A percentile compares a stretch with the other conserved stretches of the same genome.
Evolutionary conservation across 2,113 vertebrate genomes (phyloP).

Genomic region (Mugil cephalus): DNA sequence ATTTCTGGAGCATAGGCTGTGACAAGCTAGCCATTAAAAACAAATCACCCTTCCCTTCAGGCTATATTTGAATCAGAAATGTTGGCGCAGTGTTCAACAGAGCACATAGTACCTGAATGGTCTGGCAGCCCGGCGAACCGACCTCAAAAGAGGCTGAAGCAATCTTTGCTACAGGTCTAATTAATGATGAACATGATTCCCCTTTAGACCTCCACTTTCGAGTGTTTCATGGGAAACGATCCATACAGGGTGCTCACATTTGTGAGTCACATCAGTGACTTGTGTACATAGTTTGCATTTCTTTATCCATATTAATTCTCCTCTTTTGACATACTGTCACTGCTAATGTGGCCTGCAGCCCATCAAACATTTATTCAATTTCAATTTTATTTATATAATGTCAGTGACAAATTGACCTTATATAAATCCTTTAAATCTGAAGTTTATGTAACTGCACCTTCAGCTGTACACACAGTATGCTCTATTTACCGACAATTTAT

Average conservation of each 20-base stretch:
- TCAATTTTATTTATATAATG: no score
- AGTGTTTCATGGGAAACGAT: not conserved
- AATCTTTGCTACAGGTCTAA: slow-evolving; percentile 8
- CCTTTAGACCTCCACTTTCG: slow-evolving; percentile 1
- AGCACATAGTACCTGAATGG: not conserved
- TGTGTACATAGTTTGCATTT: not conserved
- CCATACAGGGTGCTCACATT: not conserved
- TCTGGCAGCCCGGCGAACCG: not conserved
- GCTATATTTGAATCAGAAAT: not conserved
- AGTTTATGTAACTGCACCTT: no score
- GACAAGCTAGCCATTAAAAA: slow-evolving; percentile 5
- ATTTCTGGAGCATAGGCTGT: not conserved
- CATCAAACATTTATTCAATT: no score
- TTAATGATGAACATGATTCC: slow-evolving; percentile 30
- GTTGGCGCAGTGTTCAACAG: slow-evolving; percentile 4
- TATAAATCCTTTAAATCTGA: no score
- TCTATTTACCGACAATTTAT: no score
- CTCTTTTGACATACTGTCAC: no score
- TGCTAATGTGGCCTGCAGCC: no score
- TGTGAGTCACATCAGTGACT: slow-evolving; percentile 5
- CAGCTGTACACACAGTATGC: no score
- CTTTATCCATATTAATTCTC: no score
- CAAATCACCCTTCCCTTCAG: not conserved
- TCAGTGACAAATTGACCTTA: no score
- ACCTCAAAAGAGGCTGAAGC: not conserved